These are phyloP conservation scores for Corbicula japonica DNA, from an alignment of 2,888 invertebrate species.

Conservation along the genomic window DNA sequence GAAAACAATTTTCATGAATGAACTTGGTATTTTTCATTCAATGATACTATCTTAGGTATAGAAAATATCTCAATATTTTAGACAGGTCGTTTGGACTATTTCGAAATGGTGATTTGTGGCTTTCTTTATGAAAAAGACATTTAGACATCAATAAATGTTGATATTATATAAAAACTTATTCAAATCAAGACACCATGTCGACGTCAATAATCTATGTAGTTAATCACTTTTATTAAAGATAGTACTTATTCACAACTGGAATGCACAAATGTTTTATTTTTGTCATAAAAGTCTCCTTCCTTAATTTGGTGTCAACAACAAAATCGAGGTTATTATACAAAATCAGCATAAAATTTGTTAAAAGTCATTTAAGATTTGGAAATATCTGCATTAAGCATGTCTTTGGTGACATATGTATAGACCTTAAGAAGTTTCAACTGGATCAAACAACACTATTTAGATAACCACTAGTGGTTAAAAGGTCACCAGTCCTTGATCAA, in stretches of 20 bases:
- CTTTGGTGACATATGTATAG: neutral
- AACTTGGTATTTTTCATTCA: slow-evolving; percentile 3
- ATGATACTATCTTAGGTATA: neutral
- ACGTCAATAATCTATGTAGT: too few species aligned
- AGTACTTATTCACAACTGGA: too few species aligned
- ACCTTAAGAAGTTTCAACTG: slow-evolving; percentile 12
- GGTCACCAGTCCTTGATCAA: slow-evolving; percentile 20
- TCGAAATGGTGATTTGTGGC: neutral
- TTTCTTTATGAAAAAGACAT: neutral
- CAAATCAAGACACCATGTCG: too few species aligned
- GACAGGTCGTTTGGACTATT: neutral
- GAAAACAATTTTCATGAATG: slow-evolving; percentile 1
- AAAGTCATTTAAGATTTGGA: neutral
- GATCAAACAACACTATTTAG: slow-evolving; percentile 29
- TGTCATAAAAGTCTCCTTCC: neutral
- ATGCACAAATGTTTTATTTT: neutral
- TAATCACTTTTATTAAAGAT: too few species aligned
- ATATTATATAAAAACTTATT: too few species aligned
- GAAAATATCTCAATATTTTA: neutral
- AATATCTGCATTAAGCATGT: neutral
- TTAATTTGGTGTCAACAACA: neutral
- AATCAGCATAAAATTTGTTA: neutral
- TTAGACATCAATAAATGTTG: neutral
- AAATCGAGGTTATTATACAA: neutral
- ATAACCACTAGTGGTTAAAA: neutral